Evolutionary conservation across 2,888 invertebrate genomes (phyloP).

Genomic region (Mimas tiliae): DNA sequence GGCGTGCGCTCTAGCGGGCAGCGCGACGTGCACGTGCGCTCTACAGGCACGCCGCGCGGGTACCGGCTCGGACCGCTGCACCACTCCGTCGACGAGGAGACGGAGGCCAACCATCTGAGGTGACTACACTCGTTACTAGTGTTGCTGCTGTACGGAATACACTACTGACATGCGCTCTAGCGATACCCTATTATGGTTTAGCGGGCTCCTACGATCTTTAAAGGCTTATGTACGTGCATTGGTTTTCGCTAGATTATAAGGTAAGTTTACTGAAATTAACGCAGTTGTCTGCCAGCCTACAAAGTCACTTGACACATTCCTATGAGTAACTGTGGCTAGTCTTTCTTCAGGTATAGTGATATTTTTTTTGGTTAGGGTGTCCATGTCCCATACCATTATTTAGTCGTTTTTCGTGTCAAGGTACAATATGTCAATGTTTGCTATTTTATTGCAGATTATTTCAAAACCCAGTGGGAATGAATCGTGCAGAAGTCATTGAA

Average conservation of each 20-base stretch:
- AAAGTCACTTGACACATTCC: too few relatives aligned
- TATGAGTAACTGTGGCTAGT: too few relatives aligned
- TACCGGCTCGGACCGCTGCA: slow-evolving; percentile 95
- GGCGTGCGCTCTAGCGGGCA: slow-evolving; percentile 99
- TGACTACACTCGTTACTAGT: slow-evolving; percentile 34
- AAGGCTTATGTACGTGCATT: too few relatives aligned
- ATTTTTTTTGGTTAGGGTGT: too few relatives aligned
- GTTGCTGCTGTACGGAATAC: too few relatives aligned
- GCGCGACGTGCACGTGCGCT: slow-evolving; percentile 97
- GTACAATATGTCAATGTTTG: background rate
- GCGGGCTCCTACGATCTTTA: too few relatives aligned
- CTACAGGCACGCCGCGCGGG: slow-evolving; percentile 92
- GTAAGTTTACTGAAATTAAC: too few relatives aligned
- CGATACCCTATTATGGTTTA: too few relatives aligned
- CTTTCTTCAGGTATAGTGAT: too few relatives aligned
- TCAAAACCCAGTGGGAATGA: slow-evolving; percentile 83
- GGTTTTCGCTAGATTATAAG: too few relatives aligned
- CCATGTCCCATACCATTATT: background rate
- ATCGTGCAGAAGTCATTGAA: slow-evolving; percentile 91
- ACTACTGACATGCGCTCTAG: background rate
- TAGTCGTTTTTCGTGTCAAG: too few relatives aligned
- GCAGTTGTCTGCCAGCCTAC: too few relatives aligned
- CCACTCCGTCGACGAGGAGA: slow-evolving; percentile 97
- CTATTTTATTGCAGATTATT: slow-evolving; percentile 68
- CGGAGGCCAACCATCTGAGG: slow-evolving; percentile 95